Evolutionary conservation across 2,113 vertebrate genomes (phyloP), one percentile per base, ranked within the genome.

Genomic region (Osmerus mordax): DNA sequence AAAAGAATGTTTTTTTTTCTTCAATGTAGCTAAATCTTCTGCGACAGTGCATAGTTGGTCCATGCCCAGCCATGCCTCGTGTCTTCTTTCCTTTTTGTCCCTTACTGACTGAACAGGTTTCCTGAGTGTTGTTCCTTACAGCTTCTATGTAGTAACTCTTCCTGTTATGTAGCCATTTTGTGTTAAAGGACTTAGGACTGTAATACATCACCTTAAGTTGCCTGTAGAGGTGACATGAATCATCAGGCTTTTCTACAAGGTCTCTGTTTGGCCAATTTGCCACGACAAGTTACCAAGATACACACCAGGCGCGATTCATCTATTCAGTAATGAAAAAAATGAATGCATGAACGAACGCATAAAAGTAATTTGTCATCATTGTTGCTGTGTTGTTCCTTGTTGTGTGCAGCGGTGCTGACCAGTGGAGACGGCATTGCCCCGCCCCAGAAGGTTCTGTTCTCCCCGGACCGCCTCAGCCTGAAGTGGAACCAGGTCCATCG

Each of bases 361-460:
- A 12, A 47, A 47, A 2, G 41, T 9, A 9, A 47, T 11, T 47
- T 47, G 7, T 47, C 41, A 5, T 47, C 2, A 11, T 47, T 11
- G 41, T 47, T 47, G 41, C 6, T 83, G 18, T 81, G 69, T 76
- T 36, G 65, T 7, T 47, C 9, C 41, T 11, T 12, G 41, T 47
- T 47, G 41, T 47, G 41, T 47, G 3, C 79, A 93, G 93, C 89
- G 65, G 83, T 72, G 84, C 78, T 90, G 87, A 90, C 87, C 80
- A 77, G 91, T 47, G 81, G 90, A 0, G 96, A 96, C 0, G 97
- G 97, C 0, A 88, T 99, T 62, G 94, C 96, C 0, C 83, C 88
- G 2, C 97, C 97, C 0, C 97, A 98, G 90, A 98, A 96, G 83
- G 90, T 98, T 83, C 95, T 99, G 0, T 98, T 99, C 81, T 95